Base-by-base conservation (phyloP, 2,113 vertebrate genomes). In the Scortum barcoo region DNA sequence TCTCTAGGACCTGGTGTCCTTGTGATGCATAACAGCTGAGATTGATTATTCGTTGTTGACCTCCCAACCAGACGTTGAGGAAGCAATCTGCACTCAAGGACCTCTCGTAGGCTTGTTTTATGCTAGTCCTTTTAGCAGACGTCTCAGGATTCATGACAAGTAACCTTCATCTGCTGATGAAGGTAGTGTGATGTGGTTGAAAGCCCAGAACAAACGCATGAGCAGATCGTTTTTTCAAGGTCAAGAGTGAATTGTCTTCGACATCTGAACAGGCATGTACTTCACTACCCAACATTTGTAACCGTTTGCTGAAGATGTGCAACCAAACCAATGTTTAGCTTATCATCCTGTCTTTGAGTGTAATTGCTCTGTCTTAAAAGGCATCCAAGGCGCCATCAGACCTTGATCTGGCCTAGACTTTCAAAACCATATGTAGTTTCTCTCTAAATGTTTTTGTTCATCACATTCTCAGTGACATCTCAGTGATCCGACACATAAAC, bases 401-500 rank as follows among this genome's bases (percentile, higher is more conserved):
- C 36, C 2, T 40, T 42, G n/a, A 17, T 28, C 54, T 50, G 44
- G 10, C 57, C 46, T 53, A 53, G 42, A n/a, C 62, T 72, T n/a
- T 70, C 17, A 54, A 56, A 44, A 65, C 57, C 30, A 19, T 30
- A n/a, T 66, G 28, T 33, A 48, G 7, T 62, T 70, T 70, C 26
- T 71, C 57, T 54, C 50, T 38, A 28, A 63, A n/a, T 65, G 8
- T 36, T 61, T 56, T 17, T 17, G n/a, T 28, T 60, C 40, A 74
- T 62, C 16, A 30, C 12, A 20, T 46, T 44, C 20, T 57, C 22
- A 11, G 16, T 33, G 30, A 44, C 30, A 58, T 40, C 48, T 44
- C 46, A 76, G 2, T 46, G 48, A 22, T 54, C 30, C 20, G 22
- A 12, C 61, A 38, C 53, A 24, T 28, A 22, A 20, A 61, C 40